Base-by-base conservation (phyloP, 2,113 vertebrate species). In the Vidua macroura region DNA sequence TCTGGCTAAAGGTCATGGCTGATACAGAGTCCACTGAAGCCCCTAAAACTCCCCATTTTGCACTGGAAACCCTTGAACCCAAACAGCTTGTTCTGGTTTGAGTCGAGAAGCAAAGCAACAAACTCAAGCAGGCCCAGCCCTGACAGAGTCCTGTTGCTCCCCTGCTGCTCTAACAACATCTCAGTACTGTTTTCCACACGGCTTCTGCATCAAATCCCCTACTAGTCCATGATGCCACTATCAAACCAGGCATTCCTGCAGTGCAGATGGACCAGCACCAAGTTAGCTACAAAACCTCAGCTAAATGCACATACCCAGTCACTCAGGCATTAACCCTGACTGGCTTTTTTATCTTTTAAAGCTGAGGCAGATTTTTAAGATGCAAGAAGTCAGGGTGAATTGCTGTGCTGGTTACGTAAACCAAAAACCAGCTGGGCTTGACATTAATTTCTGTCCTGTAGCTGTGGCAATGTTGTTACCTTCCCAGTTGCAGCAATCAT, bases 401-500 rank as follows among this genome's bases (percentile, higher is more conserved):
- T 69, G 63, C 63, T 4, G 3, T 13, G 8, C 44, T 43, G 23
- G 30, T 68, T 51, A 48, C 15, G 28, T 8, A 64, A n/a, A 55
- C 19, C 14, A 86, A 39, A 39, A 9, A 1, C 21, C 13, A 85
- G 35, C 41, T 46, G 52, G 25, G n/a, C 37, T 67, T n/a, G 30
- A 22, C 21, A 46, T 12, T 10, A 7, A 6, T 9, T 53, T 43
- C 24, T 59, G 30, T 41, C 22, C 15, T 7, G 69, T 1, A 44
- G 27, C 31, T 49, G 48, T 62, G 62, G 20, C 35, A 15, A 5
- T 10, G 39, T 2, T 77, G 62, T 94, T 92, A 99, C 99, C 98
- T 99, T 99, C 92, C 98, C 99, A 79, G 98, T 97, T 20, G 98
- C 97, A 94, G 98, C 98, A 88, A 99, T 99, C 99, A 99, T 99